Evolutionary conservation across 2,797 vertebrate species (phyloP), one percentile per base, ranked within the genome.

Genomic region (Myripristis jacobus): DNA sequence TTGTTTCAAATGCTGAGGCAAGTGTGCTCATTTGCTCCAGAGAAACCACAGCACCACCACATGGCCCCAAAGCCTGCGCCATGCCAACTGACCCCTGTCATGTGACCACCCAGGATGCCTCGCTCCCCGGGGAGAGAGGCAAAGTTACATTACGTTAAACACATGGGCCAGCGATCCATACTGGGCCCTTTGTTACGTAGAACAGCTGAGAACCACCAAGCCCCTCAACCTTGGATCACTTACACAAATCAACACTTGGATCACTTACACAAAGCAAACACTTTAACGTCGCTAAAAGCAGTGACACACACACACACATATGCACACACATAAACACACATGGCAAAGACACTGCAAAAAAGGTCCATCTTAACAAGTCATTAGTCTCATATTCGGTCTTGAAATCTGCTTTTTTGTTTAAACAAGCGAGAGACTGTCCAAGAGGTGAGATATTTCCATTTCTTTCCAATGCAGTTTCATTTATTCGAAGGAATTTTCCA

Each of bases 21-120:
- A 73, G 34, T 46, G 47, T 77, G 34, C 63, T 88, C 75, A 59
- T 79, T 54, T 61, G 66, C 43, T 63, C 0, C 2, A 66, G 66
- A 65, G 36, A 60, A 65, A 67, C 27, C 5, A n/a, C n/a, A n/a
- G 7, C 55, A n/a, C 44, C n/a, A 24, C 75, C 55, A 7, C 61
- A n/a, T 51, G 64, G 27, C 36, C 31, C 9, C n/a, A 47, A 70
- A 22, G 68, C 19, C 3, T 2, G 56, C 6, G 71, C 61, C 66
- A 36, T 36, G 66, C 74, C 74, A 78, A 84, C 76, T 77, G 88
- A 87, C 79, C 80, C 76, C 54, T 6, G 29, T 71, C 80, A 38
- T 85, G 75, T 84, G 75, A 86, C 83, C 84, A 77, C 79, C 82
- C 85, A 61, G 67, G 66, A 74, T 56, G 83, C 65, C 53, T 65